These are phyloP conservation scores for Recurvirostra avosetta DNA, from an alignment of 2,113 vertebrate species.

Conservation along the genomic window DNA sequence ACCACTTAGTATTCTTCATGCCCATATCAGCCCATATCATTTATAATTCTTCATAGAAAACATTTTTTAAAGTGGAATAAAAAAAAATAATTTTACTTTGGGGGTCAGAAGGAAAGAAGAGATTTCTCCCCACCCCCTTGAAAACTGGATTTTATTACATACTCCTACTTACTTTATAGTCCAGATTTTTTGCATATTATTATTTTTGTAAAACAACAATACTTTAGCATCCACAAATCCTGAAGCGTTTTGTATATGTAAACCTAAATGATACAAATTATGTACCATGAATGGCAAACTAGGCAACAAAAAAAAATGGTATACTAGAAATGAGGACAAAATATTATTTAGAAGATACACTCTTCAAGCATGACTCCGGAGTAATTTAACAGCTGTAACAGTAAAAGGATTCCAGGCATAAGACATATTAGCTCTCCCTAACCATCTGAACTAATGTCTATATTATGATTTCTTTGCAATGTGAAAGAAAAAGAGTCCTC, in stretches of 20 bases:
- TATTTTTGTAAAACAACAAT: conserved; percentile 11
- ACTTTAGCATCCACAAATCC: not conserved
- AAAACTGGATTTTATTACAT: not conserved
- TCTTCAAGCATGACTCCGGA: not conserved
- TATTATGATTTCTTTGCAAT: not conserved
- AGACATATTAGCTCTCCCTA: not conserved
- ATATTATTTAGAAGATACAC: not conserved
- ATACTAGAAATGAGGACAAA: not conserved
- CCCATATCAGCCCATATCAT: not conserved
- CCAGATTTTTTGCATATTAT: not conserved
- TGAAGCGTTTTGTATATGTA: not conserved
- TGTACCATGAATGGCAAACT: not conserved
- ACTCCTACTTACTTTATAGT: not conserved
- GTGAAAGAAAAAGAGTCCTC: not conserved
- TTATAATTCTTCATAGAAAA: not conserved
- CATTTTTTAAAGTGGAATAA: not conserved
- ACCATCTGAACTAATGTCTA: not conserved
- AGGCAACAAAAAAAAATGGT: not conserved
- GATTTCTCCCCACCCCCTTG: not conserved
- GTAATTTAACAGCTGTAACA: not conserved
- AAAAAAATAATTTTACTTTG: not conserved
- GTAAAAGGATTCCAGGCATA: not conserved
- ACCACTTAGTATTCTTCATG: not conserved
- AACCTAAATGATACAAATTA: not conserved
- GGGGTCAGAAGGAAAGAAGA: not conserved